Evolutionary conservation across 2,797 vertebrate species (phyloP).

Genomic region (Synaphobranchus kaupii): DNA sequence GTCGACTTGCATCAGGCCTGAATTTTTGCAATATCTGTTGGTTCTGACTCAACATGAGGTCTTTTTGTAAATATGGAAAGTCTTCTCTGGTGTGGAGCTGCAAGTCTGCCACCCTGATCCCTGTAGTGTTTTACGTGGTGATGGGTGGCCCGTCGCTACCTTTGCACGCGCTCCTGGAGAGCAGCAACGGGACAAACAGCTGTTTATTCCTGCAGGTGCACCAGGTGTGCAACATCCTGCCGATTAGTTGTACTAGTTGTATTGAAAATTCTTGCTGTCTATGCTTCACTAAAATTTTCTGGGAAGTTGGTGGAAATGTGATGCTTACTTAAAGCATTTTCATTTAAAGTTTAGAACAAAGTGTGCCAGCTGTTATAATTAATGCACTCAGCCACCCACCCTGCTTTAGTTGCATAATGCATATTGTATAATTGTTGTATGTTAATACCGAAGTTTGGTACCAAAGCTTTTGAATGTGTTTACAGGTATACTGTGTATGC

Average conservation of each 20-base stretch:
- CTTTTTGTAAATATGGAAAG: neutral
- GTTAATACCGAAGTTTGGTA: neutral
- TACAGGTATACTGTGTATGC: constrained; percentile 3
- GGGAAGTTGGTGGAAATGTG: neutral
- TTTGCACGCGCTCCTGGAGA: neutral
- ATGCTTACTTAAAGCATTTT: neutral
- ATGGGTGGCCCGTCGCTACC: neutral
- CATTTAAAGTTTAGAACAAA: neutral
- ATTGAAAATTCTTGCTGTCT: neutral
- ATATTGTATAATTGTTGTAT: neutral
- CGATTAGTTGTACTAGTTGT: neutral
- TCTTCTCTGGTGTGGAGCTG: neutral
- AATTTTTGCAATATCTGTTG: neutral
- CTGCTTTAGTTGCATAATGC: neutral
- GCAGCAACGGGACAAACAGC: neutral
- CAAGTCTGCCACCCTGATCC: neutral
- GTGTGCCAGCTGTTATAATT: neutral
- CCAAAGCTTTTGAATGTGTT: constrained; percentile 22
- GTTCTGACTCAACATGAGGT: neutral
- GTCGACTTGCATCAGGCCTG: neutral
- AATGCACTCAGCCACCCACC: neutral
- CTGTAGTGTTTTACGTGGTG: neutral
- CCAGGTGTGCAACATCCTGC: neutral
- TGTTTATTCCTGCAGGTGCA: neutral
- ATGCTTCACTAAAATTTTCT: too few relatives aligned